A percentile compares a stretch with the other conserved stretches of the same genome.
Conservation (phyloP, 2,113 vertebrate genomes). For the Seriola dumerili region DNA sequence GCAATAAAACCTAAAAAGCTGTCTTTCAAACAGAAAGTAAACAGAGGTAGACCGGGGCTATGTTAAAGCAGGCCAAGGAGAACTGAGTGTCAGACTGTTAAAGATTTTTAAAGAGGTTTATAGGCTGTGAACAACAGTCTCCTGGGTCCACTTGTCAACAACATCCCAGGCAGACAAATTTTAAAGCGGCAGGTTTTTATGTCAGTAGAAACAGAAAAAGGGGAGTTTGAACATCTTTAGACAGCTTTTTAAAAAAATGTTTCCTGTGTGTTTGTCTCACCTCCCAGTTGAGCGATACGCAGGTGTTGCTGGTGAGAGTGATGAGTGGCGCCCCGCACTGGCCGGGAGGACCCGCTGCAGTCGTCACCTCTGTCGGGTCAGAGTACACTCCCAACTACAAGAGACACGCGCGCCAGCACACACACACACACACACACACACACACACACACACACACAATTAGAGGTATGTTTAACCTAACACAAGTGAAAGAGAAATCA, state of each 20-base stretch:
- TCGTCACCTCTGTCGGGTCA: conserved; percentile 90
- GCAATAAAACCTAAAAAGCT: neutral
- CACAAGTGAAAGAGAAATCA: neutral
- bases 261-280: conserved; percentile 82
- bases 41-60: neutral
- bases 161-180: neutral
- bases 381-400: conserved; percentile 91
- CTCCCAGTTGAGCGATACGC: conserved; percentile 93
- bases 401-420: neutral
- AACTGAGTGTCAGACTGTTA: neutral
- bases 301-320: conserved; percentile 89
- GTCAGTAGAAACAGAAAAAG: neutral
- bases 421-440: neutral
- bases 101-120: neutral
- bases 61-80: neutral
- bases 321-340: conserved; percentile 91
- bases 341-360: conserved; percentile 92
- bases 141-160: neutral
- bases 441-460: neutral
- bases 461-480: neutral
- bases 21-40: neutral
- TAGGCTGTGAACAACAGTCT: neutral
- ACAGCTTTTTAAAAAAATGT: neutral
- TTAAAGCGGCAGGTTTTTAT: neutral
- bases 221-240: neutral